These are phyloP conservation scores for Stenolophus ochropezus DNA, from an alignment of 2,888 invertebrate species.

Conservation along the genomic window DNA sequence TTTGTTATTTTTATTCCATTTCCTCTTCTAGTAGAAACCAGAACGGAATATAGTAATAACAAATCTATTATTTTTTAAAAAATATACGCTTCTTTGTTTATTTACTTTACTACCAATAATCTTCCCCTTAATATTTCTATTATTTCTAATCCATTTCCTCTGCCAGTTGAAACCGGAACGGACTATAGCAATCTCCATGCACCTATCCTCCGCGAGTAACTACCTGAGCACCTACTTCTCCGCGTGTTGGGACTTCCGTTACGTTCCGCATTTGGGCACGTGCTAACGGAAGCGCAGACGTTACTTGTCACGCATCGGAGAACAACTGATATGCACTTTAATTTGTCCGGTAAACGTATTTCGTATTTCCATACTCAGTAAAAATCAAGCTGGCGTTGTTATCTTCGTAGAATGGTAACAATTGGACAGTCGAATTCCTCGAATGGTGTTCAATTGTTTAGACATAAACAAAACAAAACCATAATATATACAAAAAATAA, in stretches of 20 bases:
- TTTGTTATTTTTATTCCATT: no score
- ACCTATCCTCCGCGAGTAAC: neutral
- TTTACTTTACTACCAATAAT: no score
- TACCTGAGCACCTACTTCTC: neutral
- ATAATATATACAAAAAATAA: no score
- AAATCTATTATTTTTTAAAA: no score
- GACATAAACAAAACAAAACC: no score
- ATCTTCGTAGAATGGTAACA: neutral
- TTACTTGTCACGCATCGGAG: constrained; percentile 55
- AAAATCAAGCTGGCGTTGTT: neutral
- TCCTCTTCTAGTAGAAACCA: no score
- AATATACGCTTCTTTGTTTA: no score
- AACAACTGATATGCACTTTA: constrained; percentile 53
- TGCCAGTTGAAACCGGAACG: neutral
- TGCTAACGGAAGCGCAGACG: constrained; percentile 67
- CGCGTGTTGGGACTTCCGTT: constrained; percentile 41
- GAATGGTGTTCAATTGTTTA: no score
- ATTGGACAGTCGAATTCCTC: no score
- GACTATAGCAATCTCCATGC: neutral
- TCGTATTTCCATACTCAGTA: constrained; percentile 25
- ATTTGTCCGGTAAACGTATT: constrained; percentile 47
- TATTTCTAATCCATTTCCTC: neutral
- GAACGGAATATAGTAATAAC: no score
- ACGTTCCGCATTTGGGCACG: constrained; percentile 64
- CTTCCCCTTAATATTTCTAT: no score